Base-by-base conservation (phyloP, 2,113 vertebrate species). In the Hippocampus abdominalis region DNA sequence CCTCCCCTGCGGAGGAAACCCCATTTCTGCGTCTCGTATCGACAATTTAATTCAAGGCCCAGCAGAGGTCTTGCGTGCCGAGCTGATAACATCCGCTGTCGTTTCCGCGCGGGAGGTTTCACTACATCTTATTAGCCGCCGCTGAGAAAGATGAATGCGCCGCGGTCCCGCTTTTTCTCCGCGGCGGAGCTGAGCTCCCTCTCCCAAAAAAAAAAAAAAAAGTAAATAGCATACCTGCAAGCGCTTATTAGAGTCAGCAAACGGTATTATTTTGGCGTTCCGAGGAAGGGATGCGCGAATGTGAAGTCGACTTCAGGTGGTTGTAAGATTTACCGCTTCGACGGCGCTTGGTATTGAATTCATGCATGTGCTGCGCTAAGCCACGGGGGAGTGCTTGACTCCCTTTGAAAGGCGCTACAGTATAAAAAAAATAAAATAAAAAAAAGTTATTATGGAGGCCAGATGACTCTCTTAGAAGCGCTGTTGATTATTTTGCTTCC, bases 1-100 rank as follows among this genome's bases (percentile, higher is more conserved):
- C 13, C 27, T 10, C 13, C 39, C 32, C 32, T 39, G 21, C 61
- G 12, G 39, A 11, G 20, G 36, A 63, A 42, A 42, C 36, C 13
- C 63, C 40, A 44, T 25, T 64, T 25, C 13, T 23, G n/a, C n/a
- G 0, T 42, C 63, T 64, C 16, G n/a, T 18, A 46, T 13, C 63
- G 13, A 25, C 40, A 9, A 18, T 46, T 13, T 46, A 46, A 64
- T 64, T 64, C 63, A 25, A 64, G 6, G 46, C 2, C 4, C 63
- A 15, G n/a, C 32, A 18, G 18, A 46, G 21, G 51, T 54, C 21
- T 54, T 23, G 51, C 23, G 73, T 10, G 36, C 51, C 7, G 60
- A 59, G 59, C 63, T 64, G 73, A 82, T 73, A 78, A 83, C 56
- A 82, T 75, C 74, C 82, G 63, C 59, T 73, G 68, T 8, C 21